Evolutionary conservation across 2,113 vertebrate genomes (phyloP).

Genomic region (Serilophus lunatus): DNA sequence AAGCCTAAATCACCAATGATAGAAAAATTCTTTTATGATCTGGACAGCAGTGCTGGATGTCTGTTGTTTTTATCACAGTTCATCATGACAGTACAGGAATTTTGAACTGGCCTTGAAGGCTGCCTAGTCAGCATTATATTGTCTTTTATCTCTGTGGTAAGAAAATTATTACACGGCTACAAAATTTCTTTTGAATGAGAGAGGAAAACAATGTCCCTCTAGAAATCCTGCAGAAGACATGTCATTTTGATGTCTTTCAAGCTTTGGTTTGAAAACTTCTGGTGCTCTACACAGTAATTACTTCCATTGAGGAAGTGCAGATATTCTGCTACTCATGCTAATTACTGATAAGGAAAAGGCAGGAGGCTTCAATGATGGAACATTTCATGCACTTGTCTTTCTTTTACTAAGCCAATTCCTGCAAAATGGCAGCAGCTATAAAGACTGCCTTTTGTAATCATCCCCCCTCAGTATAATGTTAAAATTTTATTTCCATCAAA

Average conservation of each 20-base stretch:
- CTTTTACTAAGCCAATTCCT: background rate
- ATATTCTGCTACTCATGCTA: slow-evolving; percentile 11
- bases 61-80: background rate
- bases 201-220: background rate
- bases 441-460: background rate
- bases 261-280: slow-evolving; percentile 26
- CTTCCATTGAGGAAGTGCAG: background rate
- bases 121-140: background rate
- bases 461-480: background rate
- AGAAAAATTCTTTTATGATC: background rate
- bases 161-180: background rate
- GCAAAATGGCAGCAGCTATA: background rate
- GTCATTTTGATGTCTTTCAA: background rate
- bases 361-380: background rate
- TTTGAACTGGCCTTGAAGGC: background rate
- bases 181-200: background rate
- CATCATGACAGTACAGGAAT: background rate
- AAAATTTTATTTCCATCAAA: background rate
- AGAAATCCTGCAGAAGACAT: background rate
- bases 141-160: background rate
- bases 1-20: background rate
- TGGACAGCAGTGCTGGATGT: background rate
- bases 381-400: background rate
- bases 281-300: background rate
- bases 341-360: slow-evolving; percentile 23